A percentile compares a stretch with the other conserved stretches of the same genome.
Conservation (phyloP, 2,113 vertebrate genomes). For the Lampris incognitus region DNA sequence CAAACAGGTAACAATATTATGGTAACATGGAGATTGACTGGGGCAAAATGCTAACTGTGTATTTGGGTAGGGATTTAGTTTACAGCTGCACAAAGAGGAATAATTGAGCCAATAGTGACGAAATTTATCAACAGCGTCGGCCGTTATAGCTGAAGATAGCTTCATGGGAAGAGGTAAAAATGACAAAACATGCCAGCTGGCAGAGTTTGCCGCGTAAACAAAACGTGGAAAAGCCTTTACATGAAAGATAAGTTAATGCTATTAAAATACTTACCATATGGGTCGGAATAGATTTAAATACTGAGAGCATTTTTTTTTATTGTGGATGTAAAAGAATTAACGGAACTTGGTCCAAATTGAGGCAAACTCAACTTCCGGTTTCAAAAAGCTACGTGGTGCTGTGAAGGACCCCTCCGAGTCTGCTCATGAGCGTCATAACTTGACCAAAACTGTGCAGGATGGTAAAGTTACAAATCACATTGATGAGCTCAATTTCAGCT, state of each 20-base stretch:
- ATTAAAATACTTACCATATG: slow-evolving; percentile 79
- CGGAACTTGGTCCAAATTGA: not conserved
- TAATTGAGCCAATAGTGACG: too few species aligned
- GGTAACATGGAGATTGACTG: too few species aligned
- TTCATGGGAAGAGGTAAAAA: too few species aligned
- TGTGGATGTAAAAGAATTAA: not conserved
- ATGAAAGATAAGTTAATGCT: not conserved
- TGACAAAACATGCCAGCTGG: not conserved
- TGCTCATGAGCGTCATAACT: not conserved
- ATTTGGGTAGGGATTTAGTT: too few species aligned
- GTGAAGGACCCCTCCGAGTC: slow-evolving; percentile 41
- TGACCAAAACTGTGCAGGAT: not conserved
- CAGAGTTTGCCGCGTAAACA: not conserved
- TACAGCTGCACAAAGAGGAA: too few species aligned
- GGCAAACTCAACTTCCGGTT: slow-evolving; percentile 63
- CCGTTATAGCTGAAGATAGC: too few species aligned
- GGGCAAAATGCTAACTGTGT: too few species aligned
- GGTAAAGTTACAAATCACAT: not conserved
- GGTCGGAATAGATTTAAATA: slow-evolving; percentile 81
- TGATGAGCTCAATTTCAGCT: not conserved
- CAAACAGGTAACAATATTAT: too few species aligned
- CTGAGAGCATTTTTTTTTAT: slow-evolving; percentile 72
- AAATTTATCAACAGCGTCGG: too few species aligned
- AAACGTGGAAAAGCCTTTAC: not conserved
- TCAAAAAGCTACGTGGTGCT: slow-evolving; percentile 66